Evolutionary conservation across 2,888 invertebrate genomes (phyloP), one percentile per base, ranked within the genome.

Genomic region (Acronicta psi): DNA sequence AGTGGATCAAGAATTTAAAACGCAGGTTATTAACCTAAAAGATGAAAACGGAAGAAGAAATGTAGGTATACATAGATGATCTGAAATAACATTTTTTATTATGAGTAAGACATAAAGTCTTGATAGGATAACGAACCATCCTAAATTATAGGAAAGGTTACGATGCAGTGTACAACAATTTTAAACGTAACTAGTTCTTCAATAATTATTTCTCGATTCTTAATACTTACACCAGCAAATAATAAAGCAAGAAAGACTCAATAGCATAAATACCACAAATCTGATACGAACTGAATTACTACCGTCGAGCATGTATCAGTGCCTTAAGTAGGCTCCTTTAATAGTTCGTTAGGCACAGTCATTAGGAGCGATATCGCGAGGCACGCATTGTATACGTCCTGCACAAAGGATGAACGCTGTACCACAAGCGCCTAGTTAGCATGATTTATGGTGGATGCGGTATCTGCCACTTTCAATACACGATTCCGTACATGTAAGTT

Each of bases 371-470:
- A 68, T 78, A 79, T 73, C 67, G 63, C 64, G 50, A 58, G 68
- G 62, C 62, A 72, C 54, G 74, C 69, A 80, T 84, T 83, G 81
- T 83, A 73, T 66, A 61, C 68, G 50, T 49, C 71, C 59, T 65
- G 49, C 71, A 82, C 82, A 84, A 88, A 81, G 77, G 81, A 82
- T 77, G 72, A 75, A 63, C 69, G 76, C 70, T 79, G 77, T 60
- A 51, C 62, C 63, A 85, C 85, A 86, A 87, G 78, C 75, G 79
- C 79, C 86, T 89, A 84, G 87, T 89, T 88, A 90, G 84, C 69
- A 80, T 86, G 85, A 88, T 88, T 88, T 89, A 86, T 84, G 55
- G 61, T 47, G 20, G 74, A 77, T 71, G 74, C 59, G 45, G 65
- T 60, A 68, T 57, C 47, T 61, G 73, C 66, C 62, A 73, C 73